Conservation (phyloP, 1,140 invertebrate genomes). For the Halyomorpha halys region DNA sequence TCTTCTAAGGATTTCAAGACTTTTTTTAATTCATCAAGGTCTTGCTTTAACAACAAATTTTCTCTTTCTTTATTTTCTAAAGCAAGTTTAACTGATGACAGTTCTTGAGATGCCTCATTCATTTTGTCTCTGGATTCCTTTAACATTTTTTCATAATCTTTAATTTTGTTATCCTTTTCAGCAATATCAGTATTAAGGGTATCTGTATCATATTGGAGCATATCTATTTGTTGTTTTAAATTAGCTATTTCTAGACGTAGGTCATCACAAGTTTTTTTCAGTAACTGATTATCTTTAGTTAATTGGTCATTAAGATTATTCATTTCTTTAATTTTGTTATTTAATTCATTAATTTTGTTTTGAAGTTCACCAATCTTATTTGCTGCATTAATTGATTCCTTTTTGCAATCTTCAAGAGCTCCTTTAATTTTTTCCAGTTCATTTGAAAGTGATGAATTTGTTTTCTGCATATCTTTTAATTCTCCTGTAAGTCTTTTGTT, state of each 20-base stretch:
- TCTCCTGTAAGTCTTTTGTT: background rate
- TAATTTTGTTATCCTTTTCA: constrained; percentile 1
- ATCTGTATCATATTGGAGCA: background rate
- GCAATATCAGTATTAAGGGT: background rate
- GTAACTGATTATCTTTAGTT: background rate
- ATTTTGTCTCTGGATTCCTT: background rate
- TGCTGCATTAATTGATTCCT: background rate
- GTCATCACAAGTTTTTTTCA: background rate
- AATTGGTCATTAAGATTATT: background rate
- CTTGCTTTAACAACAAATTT: background rate
- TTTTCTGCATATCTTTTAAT: background rate
- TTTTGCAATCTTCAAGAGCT: background rate
- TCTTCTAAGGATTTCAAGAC: background rate
- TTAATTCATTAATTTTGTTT: constrained; percentile 8
- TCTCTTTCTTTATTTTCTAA: background rate
- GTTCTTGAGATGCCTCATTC: background rate
- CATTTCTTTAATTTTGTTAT: background rate
- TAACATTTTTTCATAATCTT: background rate
- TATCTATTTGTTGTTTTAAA: background rate
- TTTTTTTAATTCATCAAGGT: background rate
- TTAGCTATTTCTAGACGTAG: background rate
- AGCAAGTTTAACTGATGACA: background rate
- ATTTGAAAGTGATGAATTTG: background rate
- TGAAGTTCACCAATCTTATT: background rate
- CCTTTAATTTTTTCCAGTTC: background rate